A percentile compares a stretch with the other conserved stretches of the same genome.
phyloP scores from a whole-genome alignment of 2,888 invertebrate genomes.

The Girardia tigrina region DNA sequence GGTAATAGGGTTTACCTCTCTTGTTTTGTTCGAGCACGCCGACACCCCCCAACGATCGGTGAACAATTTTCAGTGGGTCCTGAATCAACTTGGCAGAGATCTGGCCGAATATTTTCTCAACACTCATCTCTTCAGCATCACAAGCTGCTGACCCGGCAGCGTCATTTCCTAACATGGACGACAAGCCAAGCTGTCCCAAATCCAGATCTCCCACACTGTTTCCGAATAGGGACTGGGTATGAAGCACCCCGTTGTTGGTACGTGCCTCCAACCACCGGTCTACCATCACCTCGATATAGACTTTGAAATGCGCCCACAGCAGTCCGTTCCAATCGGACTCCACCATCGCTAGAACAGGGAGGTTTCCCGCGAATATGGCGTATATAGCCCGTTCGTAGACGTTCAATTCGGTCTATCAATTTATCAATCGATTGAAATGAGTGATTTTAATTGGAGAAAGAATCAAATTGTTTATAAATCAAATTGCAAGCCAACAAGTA shows the following conservation, averaged over 20 bases:
- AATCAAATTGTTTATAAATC: too few species aligned
- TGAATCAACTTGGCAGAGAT: background rate
- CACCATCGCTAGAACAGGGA: background rate
- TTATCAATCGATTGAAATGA: too few species aligned
- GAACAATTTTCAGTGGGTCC: background rate
- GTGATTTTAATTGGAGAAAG: too few species aligned
- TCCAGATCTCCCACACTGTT: too few species aligned
- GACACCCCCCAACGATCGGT: background rate
- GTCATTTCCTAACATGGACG: too few species aligned
- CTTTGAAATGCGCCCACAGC: conserved; percentile 6
- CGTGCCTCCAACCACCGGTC: background rate
- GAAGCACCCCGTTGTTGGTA: background rate
- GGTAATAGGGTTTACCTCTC: background rate
- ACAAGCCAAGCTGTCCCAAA: too few species aligned
- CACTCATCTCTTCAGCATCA: too few species aligned
- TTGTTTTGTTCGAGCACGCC: background rate
- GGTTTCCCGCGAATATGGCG: background rate
- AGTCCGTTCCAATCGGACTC: background rate
- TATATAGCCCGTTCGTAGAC: background rate
- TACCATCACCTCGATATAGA: background rate
- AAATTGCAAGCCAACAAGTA: too few species aligned
- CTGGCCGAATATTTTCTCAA: background rate
- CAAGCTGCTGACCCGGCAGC: too few species aligned
- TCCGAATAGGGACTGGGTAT: background rate
- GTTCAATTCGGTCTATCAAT: background rate